Evolutionary conservation across 1,140 invertebrate species (phyloP), one percentile per base, ranked within the genome.

Genomic region (Leptinotarsa undecemlineata): DNA sequence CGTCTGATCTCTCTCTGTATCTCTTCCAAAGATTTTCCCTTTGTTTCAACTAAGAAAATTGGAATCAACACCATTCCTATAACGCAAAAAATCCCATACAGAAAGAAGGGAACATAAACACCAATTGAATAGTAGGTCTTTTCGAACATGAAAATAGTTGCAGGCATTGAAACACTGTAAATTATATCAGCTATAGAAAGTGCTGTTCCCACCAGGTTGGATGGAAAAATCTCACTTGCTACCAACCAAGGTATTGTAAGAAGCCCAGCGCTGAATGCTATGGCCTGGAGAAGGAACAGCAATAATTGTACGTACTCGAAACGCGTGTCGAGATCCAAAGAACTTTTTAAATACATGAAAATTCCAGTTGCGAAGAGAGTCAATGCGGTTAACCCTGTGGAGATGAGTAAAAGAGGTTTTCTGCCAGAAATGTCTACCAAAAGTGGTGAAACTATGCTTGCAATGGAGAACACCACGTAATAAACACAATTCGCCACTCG

Each of bases 41-140:
- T 95, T 0, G 94, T 96, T 85, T 96, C 94, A 0, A 93, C 93
- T 21, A 95, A 86, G 63, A 88, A 87, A 3, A 87, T 83, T 17
- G 90, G 85, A 67, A 90, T 88, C 78, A 91, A 93, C 17, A 91
- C 73, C 3, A 90, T 81, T 4, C 91, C 88, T 1, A 90, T 66
- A 1, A 90, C 79, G 48, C 91, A 92, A 77, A 92, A 87, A 6
- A 89, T 82, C 1, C 91, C 86, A 84, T 96, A 96, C 15, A 91
- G 82, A 87, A 89, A 91, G 84, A 93, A 95, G 61, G 91, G 89
- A 72, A 89, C 90, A 81, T 92, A 91, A 48, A 90, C 88, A 87
- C 88, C 23, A 91, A 85, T 4, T 82, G 70, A 71, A 73, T 89
- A 86, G 51, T 86, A 81, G 62, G 93, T 83, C 2, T 90, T 86